phyloP scores from a whole-genome alignment of 1,140 invertebrate species.

The Neodiprion pinetum region DNA sequence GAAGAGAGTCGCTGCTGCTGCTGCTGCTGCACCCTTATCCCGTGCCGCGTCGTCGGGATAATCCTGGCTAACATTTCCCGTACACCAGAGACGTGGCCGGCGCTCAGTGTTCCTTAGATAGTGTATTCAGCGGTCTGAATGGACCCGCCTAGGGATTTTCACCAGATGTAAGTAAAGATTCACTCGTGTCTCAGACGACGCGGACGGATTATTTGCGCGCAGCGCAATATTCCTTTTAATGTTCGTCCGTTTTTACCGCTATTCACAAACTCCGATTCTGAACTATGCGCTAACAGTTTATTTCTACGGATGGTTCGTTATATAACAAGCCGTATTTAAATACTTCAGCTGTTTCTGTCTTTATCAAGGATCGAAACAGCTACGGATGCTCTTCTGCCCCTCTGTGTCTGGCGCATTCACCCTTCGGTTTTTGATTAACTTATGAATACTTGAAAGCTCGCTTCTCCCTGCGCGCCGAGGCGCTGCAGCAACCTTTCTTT shows the following conservation, averaged over 20 bases:
- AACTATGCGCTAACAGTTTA: background rate
- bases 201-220: no score
- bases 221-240: background rate
- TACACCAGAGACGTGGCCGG: background rate
- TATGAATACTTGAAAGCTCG: conserved; percentile 46
- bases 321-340: background rate
- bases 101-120: background rate
- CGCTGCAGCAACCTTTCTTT: conserved; percentile 25
- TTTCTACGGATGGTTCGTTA: background rate
- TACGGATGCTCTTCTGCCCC: no score
- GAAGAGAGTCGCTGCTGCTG: background rate
- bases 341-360: no score
- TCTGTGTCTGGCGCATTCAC: background rate
- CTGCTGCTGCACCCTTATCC: background rate
- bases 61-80: background rate
- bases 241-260: background rate
- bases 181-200: background rate
- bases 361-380: no score
- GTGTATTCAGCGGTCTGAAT: background rate
- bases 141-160: background rate
- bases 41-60: background rate
- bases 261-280: background rate
- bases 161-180: conserved; percentile 1
- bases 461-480: conserved; percentile 28
- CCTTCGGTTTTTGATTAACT: conserved; percentile 37